A percentile compares a stretch with the other conserved stretches of the same genome.
These are phyloP conservation scores for Tamandua tetradactyla DNA, from an alignment of 2,797 vertebrate species.

Conservation along the genomic window DNA sequence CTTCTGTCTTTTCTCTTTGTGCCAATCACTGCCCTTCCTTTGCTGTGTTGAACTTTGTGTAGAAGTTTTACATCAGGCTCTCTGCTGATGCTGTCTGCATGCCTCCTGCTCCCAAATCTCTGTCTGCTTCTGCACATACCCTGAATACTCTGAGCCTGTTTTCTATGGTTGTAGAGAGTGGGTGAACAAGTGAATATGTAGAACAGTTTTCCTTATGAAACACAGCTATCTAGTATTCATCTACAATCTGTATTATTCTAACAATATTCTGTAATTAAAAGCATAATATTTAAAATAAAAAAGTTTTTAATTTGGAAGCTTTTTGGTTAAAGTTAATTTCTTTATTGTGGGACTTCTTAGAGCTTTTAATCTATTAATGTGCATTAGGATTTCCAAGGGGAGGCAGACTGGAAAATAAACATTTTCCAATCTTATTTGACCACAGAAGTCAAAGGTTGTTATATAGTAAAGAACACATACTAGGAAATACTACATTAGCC, in stretches of 20 bases:
- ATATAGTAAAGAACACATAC: background rate
- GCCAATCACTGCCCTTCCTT: background rate
- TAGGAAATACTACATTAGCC: background rate
- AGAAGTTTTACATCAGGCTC: background rate
- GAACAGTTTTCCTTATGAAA: conserved; percentile 65
- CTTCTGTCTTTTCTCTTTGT: background rate
- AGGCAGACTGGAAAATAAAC: background rate
- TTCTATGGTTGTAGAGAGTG: conserved; percentile 70
- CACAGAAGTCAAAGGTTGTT: background rate
- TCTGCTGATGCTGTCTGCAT: conserved; percentile 52
- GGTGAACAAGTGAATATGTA: conserved; percentile 57
- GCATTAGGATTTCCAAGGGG: background rate
- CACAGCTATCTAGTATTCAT: conserved; percentile 63
- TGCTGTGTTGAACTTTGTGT: conserved; percentile 24
- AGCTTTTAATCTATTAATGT: background rate
- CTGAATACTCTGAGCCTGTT: conserved; percentile 68
- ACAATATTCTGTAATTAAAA: conserved; percentile 77
- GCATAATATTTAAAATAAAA: conserved; percentile 16
- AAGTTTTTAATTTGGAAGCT: background rate
- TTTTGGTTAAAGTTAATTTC: background rate
- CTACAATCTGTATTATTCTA: conserved; percentile 73
- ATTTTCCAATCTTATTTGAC: background rate
- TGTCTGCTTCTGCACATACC: conserved; percentile 51
- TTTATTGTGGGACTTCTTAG: background rate
- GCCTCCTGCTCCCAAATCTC: conserved; percentile 47